A percentile compares a stretch with the other conserved stretches of the same genome.
Evolutionary conservation across 1,140 invertebrate species (phyloP).

Genomic region (Drosophila melanica): DNA sequence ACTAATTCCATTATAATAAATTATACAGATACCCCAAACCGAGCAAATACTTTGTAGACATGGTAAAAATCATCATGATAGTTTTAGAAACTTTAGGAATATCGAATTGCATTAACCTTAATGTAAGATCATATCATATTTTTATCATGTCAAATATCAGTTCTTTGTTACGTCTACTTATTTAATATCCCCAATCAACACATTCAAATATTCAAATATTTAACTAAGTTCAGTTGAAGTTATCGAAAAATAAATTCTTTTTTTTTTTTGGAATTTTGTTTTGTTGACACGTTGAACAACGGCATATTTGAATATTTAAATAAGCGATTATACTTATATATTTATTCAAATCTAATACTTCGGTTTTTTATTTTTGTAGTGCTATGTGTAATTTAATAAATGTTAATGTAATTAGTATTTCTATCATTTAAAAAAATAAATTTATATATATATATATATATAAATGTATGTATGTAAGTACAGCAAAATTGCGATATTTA

Average conservation of each 20-base stretch:
- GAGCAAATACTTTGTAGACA: conserved; percentile 11
- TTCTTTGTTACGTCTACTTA: not conserved
- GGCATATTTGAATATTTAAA: not conserved
- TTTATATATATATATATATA: too few species aligned
- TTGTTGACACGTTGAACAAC: not conserved
- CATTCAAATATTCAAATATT: not conserved
- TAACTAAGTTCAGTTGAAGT: not conserved
- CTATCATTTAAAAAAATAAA: conserved; percentile 8
- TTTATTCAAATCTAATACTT: not conserved
- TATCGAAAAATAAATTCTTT: not conserved
- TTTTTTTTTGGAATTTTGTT: not conserved
- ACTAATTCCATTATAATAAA: conserved; percentile 2
- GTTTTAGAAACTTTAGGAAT: not conserved
- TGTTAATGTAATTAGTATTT: conserved; percentile 16
- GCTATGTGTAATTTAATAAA: conserved; percentile 17
- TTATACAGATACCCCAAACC: conserved; percentile 30
- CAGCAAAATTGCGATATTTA: conserved; percentile 41
- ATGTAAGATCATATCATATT: not conserved
- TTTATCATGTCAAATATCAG: conserved; percentile 1
- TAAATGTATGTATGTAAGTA: conserved; percentile 23
- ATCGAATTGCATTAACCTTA: not conserved
- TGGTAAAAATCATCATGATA: not conserved
- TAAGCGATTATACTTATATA: not conserved
- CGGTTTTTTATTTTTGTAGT: conserved; percentile 9
- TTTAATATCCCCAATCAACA: not conserved